Conservation (phyloP, 2,113 vertebrate genomes). For the Otis tarda region DNA sequence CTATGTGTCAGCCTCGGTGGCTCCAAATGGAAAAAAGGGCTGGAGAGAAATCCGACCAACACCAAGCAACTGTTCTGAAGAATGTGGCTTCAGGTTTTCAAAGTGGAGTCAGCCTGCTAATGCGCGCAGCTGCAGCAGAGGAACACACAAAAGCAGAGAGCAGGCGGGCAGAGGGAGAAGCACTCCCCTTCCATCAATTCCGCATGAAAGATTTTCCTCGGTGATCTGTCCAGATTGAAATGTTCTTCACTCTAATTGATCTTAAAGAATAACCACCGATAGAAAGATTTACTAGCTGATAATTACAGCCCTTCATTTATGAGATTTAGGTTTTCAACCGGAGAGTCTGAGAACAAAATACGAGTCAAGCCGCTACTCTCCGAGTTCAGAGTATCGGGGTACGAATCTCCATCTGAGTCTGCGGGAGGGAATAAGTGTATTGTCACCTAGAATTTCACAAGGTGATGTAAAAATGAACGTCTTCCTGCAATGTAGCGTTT, state of each 20-base stretch:
- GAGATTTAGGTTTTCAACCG: background rate
- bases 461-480: background rate
- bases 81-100: conserved; percentile 78
- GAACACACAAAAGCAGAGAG: conserved; percentile 51
- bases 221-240: background rate
- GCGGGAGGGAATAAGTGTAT: background rate
- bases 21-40: conserved; percentile 74
- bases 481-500: background rate
- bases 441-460: background rate
- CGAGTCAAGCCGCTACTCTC: background rate
- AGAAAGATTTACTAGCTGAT: conserved; percentile 36
- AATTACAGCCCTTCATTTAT: background rate
- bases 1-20: conserved; percentile 70
- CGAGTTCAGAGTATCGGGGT: background rate
- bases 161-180: conserved; percentile 21
- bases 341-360: background rate
- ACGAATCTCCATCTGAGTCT: background rate
- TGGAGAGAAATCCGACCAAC: conserved; percentile 75
- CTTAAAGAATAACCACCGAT: conserved; percentile 19
- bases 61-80: conserved; percentile 79
- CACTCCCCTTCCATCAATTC: background rate
- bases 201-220: background rate
- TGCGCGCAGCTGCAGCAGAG: conserved; percentile 70
- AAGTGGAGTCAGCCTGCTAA: conserved; percentile 68
- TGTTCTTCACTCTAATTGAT: background rate